Conservation (phyloP, 2,888 invertebrate genomes). For the Nomada flava region DNA sequence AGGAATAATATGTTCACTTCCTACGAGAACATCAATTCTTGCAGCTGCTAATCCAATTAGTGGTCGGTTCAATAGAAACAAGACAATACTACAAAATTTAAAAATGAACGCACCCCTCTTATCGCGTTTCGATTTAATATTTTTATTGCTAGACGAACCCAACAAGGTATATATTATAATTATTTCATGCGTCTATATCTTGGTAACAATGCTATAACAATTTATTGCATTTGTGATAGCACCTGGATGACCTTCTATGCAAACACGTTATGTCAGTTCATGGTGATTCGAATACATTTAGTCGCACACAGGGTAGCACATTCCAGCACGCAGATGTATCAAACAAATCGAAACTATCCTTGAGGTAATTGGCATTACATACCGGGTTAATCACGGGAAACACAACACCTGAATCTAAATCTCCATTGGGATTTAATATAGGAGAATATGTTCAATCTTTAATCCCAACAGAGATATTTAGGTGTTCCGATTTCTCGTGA, state of each 20-base stretch:
- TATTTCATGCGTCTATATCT: constrained; percentile 6
- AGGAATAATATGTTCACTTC: constrained; percentile 93
- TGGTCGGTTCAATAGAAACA: constrained; percentile 94
- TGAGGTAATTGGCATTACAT: constrained; percentile 50
- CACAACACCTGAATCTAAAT: too few relatives aligned
- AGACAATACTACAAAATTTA: constrained; percentile 95
- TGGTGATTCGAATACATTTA: constrained; percentile 83
- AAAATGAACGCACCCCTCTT: constrained; percentile 93
- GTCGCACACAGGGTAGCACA: constrained; percentile 33
- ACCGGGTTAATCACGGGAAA: too few relatives aligned
- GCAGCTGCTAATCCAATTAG: constrained; percentile 97
- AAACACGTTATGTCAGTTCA: constrained; percentile 94
- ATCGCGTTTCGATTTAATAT: constrained; percentile 96
- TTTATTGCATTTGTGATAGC: constrained; percentile 84
- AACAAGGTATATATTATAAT: constrained; percentile 87
- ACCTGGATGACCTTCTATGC: constrained; percentile 90
- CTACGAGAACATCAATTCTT: constrained; percentile 93
- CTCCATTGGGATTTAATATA: too few relatives aligned
- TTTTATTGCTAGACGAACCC: constrained; percentile 94
- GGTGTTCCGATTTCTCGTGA: too few relatives aligned
- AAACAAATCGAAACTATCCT: constrained; percentile 19
- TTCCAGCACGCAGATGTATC: constrained; percentile 3
- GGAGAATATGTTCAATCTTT: too few relatives aligned
- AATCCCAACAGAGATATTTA: too few relatives aligned
- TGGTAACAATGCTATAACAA: constrained; percentile 4